A percentile compares a stretch with the other conserved stretches of the same genome.
Evolutionary conservation across 2,888 invertebrate genomes (phyloP).

Genomic region (Cabera pusaria): DNA sequence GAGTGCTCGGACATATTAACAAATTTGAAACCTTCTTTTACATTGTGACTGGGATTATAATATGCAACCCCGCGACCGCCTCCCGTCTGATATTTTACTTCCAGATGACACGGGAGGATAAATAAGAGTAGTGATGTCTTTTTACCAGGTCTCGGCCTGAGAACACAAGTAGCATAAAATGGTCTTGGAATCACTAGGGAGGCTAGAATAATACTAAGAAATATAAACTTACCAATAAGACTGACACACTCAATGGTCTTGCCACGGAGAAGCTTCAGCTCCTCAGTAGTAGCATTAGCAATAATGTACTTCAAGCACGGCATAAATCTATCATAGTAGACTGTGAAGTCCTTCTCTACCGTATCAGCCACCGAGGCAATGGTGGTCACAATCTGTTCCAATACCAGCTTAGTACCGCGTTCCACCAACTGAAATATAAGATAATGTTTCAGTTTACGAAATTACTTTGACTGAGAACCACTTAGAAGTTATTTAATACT

Average conservation of each 20-base stretch:
- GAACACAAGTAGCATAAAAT: too few species aligned
- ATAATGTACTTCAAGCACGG: slow-evolving; percentile 99
- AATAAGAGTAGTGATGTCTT: too few species aligned
- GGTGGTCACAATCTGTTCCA: slow-evolving; percentile 99
- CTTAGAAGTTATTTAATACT: background rate
- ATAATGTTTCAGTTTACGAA: background rate
- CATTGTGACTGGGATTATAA: too few species aligned
- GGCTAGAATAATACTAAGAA: too few species aligned
- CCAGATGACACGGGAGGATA: too few species aligned
- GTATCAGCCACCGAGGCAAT: slow-evolving; percentile 99
- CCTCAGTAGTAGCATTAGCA: slow-evolving; percentile 94
- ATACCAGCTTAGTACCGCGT: slow-evolving; percentile 96
- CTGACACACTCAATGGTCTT: slow-evolving; percentile 99
- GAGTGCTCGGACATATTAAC: too few species aligned
- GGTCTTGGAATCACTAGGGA: too few species aligned
- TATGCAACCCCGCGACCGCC: too few species aligned
- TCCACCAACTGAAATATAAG: slow-evolving; percentile 87
- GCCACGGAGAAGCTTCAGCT: slow-evolving; percentile 95
- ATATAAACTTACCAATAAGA: slow-evolving; percentile 89
- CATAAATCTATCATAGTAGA: slow-evolving; percentile 96
- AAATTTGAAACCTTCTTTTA: too few species aligned
- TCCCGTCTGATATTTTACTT: too few species aligned
- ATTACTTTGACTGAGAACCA: background rate
- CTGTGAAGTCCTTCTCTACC: slow-evolving; percentile 96
- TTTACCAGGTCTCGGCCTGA: too few species aligned